phyloP scores from a whole-genome alignment of 2,888 invertebrate species.

The Cotesia congregata region DNA sequence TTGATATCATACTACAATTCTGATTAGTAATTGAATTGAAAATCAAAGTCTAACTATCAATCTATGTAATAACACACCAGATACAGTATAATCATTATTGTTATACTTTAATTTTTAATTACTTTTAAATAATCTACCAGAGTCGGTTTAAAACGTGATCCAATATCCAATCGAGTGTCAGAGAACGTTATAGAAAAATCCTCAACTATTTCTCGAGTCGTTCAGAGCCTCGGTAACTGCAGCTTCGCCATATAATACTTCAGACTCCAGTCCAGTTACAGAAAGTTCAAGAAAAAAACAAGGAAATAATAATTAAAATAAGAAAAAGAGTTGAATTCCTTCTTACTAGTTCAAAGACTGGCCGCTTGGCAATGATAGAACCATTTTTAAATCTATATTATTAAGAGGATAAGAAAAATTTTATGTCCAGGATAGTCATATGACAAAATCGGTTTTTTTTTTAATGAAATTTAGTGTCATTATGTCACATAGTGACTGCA shows the following conservation, averaged over 20 bases:
- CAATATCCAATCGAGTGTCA: slow-evolving; percentile 27
- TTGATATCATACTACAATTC: too few relatives aligned
- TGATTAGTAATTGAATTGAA: too few relatives aligned
- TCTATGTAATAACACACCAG: too few relatives aligned
- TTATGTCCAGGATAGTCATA: too few relatives aligned
- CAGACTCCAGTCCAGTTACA: slow-evolving; percentile 7
- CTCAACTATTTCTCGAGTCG: slow-evolving; percentile 28
- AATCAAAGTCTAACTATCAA: too few relatives aligned
- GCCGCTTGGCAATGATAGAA: slow-evolving; percentile 11
- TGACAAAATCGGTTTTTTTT: too few relatives aligned
- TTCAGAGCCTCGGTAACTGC: slow-evolving; percentile 32
- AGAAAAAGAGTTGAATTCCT: slow-evolving; percentile 7
- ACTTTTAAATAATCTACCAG: slow-evolving; percentile 9
- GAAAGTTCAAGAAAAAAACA: not conserved
- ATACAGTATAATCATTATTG: too few relatives aligned
- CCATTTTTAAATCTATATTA: too few relatives aligned
- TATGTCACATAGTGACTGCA: too few relatives aligned
- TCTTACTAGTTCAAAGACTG: slow-evolving; percentile 30
- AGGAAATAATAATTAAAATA: slow-evolving; percentile 1
- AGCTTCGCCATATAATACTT: slow-evolving; percentile 7
- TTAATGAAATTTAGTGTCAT: too few relatives aligned
- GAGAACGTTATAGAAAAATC: slow-evolving; percentile 37
- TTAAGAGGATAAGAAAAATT: too few relatives aligned
- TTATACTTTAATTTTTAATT: slow-evolving; percentile 22
- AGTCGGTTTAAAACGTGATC: slow-evolving; percentile 35